Base-by-base conservation (phyloP, 2,888 invertebrate species). In the Bhutanitis thaidina region DNA sequence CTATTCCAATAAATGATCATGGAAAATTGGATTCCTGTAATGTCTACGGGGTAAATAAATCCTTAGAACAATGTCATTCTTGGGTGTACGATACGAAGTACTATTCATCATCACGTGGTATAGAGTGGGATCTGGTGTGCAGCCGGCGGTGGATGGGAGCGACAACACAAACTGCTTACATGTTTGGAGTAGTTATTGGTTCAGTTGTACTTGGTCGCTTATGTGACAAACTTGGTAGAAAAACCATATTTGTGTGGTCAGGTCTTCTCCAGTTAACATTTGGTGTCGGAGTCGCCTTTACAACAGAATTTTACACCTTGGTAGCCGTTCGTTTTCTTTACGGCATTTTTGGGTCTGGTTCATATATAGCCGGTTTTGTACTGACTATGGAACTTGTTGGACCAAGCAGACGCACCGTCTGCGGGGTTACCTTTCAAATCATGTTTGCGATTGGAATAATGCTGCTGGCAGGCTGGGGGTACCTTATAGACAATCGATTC, bases 71-170 rank as follows among this genome's bases (percentile, higher is more conserved):
- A 34, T 91, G 91, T 64, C 59, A 74, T 7, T 78, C 90, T 0
- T 96, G 94, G 92, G 92, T 93, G 0, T 96, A 94, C 72, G 94
- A 96, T 67, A 91, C 90, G 1, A 93, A 93, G 0, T 95, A 94
- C 70, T 94, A 93, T 64, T 80, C 92, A 52, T 92, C 93, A 0
- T 94, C 96, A 0, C 91, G 94, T 25, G 93, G 93, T 1, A 94
- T 95, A 27, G 95, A 97, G 76, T 96, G 96, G 96, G 82, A 94
- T 71, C 93, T 96, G 53, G 96, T 96, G 0, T 97, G 97, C 73
- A 91, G 92, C 56, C 87, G 90, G 34, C 90, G 95, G 38, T 96
- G 96, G 96, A 94, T 95, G 93, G 94, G 95, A 1, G 94, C 96
- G 0, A 77, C 94, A 1, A 93, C 95, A 0, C 96, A 96, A 69